phyloP scores from a whole-genome alignment of 1,140 invertebrate species.

The Cotesia chilonis region DNA sequence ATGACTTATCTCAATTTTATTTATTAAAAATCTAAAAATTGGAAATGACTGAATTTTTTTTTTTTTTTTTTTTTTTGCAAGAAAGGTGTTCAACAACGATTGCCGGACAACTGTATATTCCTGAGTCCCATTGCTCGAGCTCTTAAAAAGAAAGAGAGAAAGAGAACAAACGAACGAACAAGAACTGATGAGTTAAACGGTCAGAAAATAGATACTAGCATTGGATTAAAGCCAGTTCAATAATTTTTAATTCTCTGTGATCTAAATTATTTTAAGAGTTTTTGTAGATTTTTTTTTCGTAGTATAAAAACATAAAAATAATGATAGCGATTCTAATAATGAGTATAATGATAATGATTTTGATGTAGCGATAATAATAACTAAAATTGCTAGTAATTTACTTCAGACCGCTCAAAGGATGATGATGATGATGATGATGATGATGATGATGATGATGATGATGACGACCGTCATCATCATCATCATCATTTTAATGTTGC shows the following conservation, averaged over 20 bases:
- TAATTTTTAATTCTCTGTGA: slow-evolving; percentile 10
- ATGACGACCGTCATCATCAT: slow-evolving; percentile 41
- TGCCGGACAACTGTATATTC: slow-evolving; percentile 10
- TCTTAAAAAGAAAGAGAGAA: slow-evolving; percentile 1
- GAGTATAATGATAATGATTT: slow-evolving; percentile 37
- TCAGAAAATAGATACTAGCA: slow-evolving; percentile 26
- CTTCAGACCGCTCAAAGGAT: slow-evolving; percentile 18
- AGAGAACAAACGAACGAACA: background rate
- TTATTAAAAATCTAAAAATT: too few relatives aligned
- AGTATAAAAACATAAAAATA: slow-evolving; percentile 30
- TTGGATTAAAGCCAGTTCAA: slow-evolving; percentile 37
- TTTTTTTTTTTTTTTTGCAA: background rate
- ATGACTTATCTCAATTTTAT: too few relatives aligned
- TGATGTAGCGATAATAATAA: slow-evolving; percentile 36
- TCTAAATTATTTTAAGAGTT: slow-evolving; percentile 6
- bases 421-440: slow-evolving; percentile 34
- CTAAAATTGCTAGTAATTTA: slow-evolving; percentile 21
- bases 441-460: slow-evolving; percentile 36
- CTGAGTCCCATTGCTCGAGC: slow-evolving; percentile 14
- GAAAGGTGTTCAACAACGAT: slow-evolving; percentile 15
- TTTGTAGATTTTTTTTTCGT: background rate
- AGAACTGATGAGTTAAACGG: slow-evolving; percentile 21
- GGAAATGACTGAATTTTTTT: background rate
- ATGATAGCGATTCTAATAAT: slow-evolving; percentile 39
- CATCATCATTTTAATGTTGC: slow-evolving; percentile 31